A percentile compares a stretch with the other conserved stretches of the same genome.
Evolutionary conservation across 2,888 invertebrate genomes (phyloP).

Genomic region (Hemistola chrysoprasaria): DNA sequence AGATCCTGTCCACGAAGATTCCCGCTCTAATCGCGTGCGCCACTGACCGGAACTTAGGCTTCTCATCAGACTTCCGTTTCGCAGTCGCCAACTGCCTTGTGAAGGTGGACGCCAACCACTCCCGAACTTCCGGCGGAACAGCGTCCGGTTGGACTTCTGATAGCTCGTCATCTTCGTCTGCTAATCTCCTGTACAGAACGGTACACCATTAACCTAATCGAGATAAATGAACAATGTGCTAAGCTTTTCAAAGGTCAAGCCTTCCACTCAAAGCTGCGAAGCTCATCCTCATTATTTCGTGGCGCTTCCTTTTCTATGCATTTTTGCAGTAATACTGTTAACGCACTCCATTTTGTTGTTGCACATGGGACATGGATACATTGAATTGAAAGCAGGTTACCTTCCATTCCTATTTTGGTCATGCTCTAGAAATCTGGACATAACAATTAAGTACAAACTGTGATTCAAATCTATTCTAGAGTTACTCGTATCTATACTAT

Average conservation of each 20-base stretch:
- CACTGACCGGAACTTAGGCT: slow-evolving; percentile 95
- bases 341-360: background rate
- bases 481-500: slow-evolving; percentile 16
- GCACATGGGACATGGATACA: background rate
- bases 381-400: slow-evolving; percentile 27
- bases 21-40: slow-evolving; percentile 98
- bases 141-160: slow-evolving; percentile 98
- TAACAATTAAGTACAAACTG: slow-evolving; percentile 5
- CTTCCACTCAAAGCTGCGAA: slow-evolving; percentile 44
- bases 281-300: slow-evolving; percentile 25
- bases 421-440: slow-evolving; percentile 2
- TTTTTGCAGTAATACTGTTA: background rate
- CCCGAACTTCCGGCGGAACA: slow-evolving; percentile 97
- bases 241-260: slow-evolving; percentile 16
- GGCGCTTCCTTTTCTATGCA: background rate
- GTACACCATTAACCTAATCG: slow-evolving; percentile 26
- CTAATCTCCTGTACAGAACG: slow-evolving; percentile 84
- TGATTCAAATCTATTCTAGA: slow-evolving; percentile 12
- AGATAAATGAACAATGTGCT: slow-evolving; percentile 3
- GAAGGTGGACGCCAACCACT: slow-evolving; percentile 98
- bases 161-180: slow-evolving; percentile 96
- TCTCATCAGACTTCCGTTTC: slow-evolving; percentile 88
- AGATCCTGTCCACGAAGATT: slow-evolving; percentile 97
- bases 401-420: slow-evolving; percentile 27
- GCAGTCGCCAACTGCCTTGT: slow-evolving; percentile 93